Percentiles rank a stretch among this genome's conserved stretches.
phyloP scores from a whole-genome alignment of 37 sponge, comb jelly and placozoan species.

The Cliona cf. orientalis region DNA sequence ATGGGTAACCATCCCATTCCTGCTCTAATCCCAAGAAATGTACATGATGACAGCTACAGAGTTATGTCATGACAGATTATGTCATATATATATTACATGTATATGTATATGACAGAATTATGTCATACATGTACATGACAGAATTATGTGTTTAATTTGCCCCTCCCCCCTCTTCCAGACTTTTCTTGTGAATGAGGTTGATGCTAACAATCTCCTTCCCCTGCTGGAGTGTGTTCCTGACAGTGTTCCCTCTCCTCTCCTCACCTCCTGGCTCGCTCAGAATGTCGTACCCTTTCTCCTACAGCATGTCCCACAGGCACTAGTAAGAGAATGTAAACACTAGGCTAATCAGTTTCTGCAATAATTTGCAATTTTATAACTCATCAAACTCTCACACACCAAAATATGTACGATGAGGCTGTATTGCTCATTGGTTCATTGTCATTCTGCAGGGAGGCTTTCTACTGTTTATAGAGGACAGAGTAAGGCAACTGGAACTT shows the following conservation, averaged over 20 bases:
- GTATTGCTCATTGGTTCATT: not conserved
- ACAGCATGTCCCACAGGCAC: slow-evolving; percentile 34
- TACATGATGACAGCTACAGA: no score
- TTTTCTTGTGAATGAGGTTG: slow-evolving; percentile 12
- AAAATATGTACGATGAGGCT: not conserved
- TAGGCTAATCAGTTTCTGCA: no score
- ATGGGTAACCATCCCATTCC: no score
- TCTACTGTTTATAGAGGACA: slow-evolving; percentile 34
- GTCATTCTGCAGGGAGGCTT: slow-evolving; percentile 25
- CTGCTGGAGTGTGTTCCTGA: slow-evolving; percentile 48
- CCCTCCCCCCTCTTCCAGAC: no score
- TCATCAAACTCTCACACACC: not conserved
- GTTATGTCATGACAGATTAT: no score
- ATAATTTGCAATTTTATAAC: not conserved
- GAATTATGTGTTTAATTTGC: no score
- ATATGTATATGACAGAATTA: no score
- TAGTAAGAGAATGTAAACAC: slow-evolving; percentile 26
- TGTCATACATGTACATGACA: no score
- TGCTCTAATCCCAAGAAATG: no score
- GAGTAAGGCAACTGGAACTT: slow-evolving; percentile 29
- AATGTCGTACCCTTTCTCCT: slow-evolving; percentile 34
- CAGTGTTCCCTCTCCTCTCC: not conserved
- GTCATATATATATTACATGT: no score
- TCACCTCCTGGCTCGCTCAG: slow-evolving; percentile 38
- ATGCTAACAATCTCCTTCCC: slow-evolving; percentile 6